Evolutionary conservation across 1,140 invertebrate genomes (phyloP).

Genomic region (Armadillidium nasatum): DNA sequence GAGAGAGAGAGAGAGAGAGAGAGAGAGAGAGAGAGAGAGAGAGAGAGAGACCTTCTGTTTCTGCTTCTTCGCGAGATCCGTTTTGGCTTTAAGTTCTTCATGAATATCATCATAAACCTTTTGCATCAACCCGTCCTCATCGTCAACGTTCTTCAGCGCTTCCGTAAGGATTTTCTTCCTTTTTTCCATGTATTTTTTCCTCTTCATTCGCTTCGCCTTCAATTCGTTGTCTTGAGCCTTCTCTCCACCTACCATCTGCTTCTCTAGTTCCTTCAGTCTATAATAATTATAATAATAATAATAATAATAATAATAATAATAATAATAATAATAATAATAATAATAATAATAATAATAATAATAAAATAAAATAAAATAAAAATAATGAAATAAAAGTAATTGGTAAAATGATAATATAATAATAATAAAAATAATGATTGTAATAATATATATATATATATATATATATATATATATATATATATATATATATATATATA

Average conservation of each 20-base stretch:
- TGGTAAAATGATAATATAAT: no score
- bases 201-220: slow-evolving; percentile 54
- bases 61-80: slow-evolving; percentile 63
- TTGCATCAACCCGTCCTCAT: slow-evolving; percentile 63
- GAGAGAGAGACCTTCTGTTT: slow-evolving; percentile 62
- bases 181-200: slow-evolving; percentile 63
- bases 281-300: no score
- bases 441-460: neutral
- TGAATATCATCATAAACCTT: slow-evolving; percentile 69
- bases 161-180: slow-evolving; percentile 58
- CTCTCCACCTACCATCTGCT: slow-evolving; percentile 74
- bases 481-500: neutral
- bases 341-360: no score
- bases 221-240: slow-evolving; percentile 61
- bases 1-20: slow-evolving; percentile 11
- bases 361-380: no score
- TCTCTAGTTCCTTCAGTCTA: slow-evolving; percentile 56
- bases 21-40: neutral
- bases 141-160: slow-evolving; percentile 64
- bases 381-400: no score
- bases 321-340: no score
- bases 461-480: neutral
- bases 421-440: neutral
- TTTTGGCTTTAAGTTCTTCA: slow-evolving; percentile 69
- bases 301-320: no score